phyloP scores from a whole-genome alignment of 35 echinoderm and acorn worm species.

The Nesometra sesokonis region DNA sequence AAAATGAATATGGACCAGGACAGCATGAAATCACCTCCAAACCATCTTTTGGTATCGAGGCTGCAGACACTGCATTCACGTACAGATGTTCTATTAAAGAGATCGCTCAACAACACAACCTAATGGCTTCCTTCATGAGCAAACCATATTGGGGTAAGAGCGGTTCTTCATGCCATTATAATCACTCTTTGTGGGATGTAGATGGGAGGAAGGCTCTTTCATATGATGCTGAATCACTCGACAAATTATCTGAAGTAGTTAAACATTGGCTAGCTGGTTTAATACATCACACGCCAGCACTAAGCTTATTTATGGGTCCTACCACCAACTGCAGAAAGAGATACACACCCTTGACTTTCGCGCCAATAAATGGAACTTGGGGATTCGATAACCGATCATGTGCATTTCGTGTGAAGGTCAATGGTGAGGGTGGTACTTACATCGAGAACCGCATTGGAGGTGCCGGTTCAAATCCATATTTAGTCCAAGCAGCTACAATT shows the following conservation, averaged over 20 bases:
- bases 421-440: conserved; percentile 33
- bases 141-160: conserved; percentile 23
- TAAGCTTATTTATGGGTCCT: conserved; percentile 26
- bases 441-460: conserved; percentile 51
- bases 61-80: conserved; percentile 53
- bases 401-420: conserved; percentile 30
- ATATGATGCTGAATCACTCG: conserved; percentile 22
- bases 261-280: conserved; percentile 52
- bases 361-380: conserved; percentile 48
- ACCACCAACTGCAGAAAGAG: conserved; percentile 41
- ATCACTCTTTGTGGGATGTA: conserved; percentile 54
- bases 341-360: conserved; percentile 18
- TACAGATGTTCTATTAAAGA: conserved; percentile 55
- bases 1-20: conserved; percentile 17
- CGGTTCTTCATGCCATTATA: conserved; percentile 38
- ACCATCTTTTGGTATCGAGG: conserved; percentile 44
- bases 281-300: conserved; percentile 36
- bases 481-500: conserved; percentile 36
- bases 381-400: conserved; percentile 41
- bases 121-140: conserved; percentile 30
- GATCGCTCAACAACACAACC: conserved; percentile 37
- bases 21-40: conserved; percentile 48
- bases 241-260: conserved; percentile 33
- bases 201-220: conserved; percentile 12
- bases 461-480: conserved; percentile 33